Base-by-base conservation (phyloP, 2,113 vertebrate species). In the Apeltes quadracus region DNA sequence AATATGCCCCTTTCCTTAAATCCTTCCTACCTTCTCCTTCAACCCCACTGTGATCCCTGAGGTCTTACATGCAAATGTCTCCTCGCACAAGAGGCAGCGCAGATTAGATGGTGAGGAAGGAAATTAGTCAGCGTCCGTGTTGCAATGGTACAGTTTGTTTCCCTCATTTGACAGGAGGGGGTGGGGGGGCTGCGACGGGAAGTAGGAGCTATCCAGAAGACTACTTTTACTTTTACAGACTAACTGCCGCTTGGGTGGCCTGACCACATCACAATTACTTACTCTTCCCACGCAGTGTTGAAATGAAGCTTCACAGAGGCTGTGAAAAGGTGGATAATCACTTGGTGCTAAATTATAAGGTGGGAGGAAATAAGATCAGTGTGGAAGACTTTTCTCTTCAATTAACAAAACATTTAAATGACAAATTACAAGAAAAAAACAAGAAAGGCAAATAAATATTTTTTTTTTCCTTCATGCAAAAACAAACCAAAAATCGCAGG, bases 51-150 rank as follows among this genome's bases (percentile, higher is more conserved):
- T 74, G 73, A 59, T 87, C 63, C 69, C 72, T 71, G 62, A 67
- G 72, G 41, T 70, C 68, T 80, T 76, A 83, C 76, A 80, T 46
- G 48, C 75, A 81, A 89, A 74, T 82, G 77, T 84, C 88, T 90
- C 88, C 81, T 87, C 75, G 76, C 74, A 71, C 44, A 61, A 69
- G 75, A 76, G 22, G 62, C 69, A 64, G 64, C 74, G 66, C 14
- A 79, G 79, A 82, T 89, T 73, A 75, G 64, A 76, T 34, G 20
- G 56, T 2, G 48, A 75, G 29, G 29, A 67, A 72, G 68, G 72
- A 74, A 73, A 81, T 43, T 59, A 72, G 65, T 65, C 46, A 34
- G 25, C 77, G 84, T 84, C 84, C 87, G 34, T 72, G 63, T 73
- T 83, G 56, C 54, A 71, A 43, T 83, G 73, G 36, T 59, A 9